Evolutionary conservation across 2,113 vertebrate genomes (phyloP).

Genomic region (Zosterops lateralis): DNA sequence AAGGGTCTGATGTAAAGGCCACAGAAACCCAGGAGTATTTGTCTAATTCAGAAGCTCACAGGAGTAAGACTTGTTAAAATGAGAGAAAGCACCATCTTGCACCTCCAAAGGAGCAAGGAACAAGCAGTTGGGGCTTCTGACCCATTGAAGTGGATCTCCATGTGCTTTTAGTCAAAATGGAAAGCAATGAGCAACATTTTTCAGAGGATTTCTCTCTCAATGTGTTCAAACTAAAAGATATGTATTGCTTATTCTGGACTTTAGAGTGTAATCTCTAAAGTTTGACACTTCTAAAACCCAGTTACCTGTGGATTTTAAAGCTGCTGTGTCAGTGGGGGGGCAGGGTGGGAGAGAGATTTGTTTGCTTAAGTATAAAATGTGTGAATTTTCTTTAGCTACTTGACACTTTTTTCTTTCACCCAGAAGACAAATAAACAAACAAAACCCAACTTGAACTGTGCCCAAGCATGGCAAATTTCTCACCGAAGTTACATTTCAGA

Average conservation of each 20-base stretch:
- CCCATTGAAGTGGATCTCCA: not conserved
- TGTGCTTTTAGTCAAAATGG: not conserved
- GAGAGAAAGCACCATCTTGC: not conserved
- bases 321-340: rapidly evolving
- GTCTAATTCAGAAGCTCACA: not conserved
- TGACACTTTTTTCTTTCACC: not conserved
- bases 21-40: not conserved
- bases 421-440: slow-evolving; percentile 42
- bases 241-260: not conserved
- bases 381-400: not conserved
- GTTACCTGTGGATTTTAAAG: not conserved
- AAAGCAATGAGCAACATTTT: not conserved
- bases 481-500: not conserved
- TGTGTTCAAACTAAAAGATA: not conserved
- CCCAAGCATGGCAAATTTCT: slow-evolving; percentile 2
- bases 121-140: not conserved
- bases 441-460: not conserved
- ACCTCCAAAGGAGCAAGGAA: not conserved
- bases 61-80: not conserved
- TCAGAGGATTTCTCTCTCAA: not conserved
- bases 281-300: not conserved
- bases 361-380: not conserved
- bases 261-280: not conserved
- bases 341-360: not conserved
- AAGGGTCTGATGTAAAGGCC: not conserved